Percentiles rank a stretch among this genome's conserved stretches.
phyloP scores from a whole-genome alignment of 2,113 vertebrate genomes.

The Climacteris rufus region DNA sequence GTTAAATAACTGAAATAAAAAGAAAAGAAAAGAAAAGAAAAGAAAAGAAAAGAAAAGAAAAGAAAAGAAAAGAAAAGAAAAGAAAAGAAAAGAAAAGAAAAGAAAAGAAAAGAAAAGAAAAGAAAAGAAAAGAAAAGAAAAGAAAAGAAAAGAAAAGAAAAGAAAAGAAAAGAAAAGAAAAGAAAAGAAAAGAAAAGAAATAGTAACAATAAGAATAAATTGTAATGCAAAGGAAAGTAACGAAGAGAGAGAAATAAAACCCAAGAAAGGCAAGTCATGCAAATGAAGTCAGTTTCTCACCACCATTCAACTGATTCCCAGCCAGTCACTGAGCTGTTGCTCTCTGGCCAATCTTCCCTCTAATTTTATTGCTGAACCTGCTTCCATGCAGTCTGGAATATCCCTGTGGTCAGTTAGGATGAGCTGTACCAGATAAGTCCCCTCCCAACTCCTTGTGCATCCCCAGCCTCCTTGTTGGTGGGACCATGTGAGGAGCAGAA shows the following conservation, averaged over 20 bases:
- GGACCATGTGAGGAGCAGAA: neutral
- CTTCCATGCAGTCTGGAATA: neutral
- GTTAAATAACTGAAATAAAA: neutral
- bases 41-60: neutral
- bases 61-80: neutral
- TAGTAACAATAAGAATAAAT: neutral
- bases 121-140: neutral
- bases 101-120: neutral
- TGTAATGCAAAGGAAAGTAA: neutral
- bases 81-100: neutral
- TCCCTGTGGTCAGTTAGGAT: neutral
- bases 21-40: neutral
- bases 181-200: neutral
- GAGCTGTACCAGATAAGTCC: neutral
- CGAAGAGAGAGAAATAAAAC: neutral
- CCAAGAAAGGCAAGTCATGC: neutral
- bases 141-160: neutral
- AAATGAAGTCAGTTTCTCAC: neutral
- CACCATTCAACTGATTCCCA: neutral
- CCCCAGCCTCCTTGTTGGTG: rapidly evolving
- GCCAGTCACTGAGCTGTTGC: neutral
- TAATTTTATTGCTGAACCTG: neutral
- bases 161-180: neutral
- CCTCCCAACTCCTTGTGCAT: neutral
- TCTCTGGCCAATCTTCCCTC: neutral